phyloP scores from a whole-genome alignment of 2,113 vertebrate species.

The Ornithorhynchus anatinus region DNA sequence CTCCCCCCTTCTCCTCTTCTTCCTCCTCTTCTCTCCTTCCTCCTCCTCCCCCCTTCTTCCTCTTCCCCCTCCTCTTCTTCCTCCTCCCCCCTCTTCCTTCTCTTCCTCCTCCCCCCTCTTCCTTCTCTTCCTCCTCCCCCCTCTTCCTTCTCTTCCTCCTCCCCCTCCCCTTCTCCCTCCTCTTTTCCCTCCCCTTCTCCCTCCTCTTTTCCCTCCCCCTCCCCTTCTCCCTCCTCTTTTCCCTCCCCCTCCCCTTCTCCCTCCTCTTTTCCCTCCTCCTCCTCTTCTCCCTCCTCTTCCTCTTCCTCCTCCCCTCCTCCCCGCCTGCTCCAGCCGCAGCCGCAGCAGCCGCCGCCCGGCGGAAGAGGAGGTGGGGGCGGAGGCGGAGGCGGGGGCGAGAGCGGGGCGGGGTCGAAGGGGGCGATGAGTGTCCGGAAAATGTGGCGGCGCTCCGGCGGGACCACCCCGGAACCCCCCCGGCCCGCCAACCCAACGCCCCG shows the following conservation, averaged over 20 bases:
- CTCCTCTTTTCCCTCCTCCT: neutral
- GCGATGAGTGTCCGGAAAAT: no score
- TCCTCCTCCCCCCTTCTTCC: no score
- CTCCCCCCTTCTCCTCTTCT: neutral
- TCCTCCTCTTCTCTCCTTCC: neutral
- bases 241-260: neutral
- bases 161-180: neutral
- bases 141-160: neutral
- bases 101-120: neutral
- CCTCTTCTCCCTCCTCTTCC: neutral
- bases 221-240: neutral
- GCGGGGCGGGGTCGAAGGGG: no score
- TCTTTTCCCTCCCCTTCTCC: no score
- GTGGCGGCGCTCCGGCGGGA: no score
- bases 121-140: neutral
- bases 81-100: neutral
- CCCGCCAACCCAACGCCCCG: no score
- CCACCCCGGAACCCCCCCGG: no score
- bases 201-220: no score
- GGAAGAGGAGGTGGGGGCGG: no score
- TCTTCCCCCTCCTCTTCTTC: neutral
- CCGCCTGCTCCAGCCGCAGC: no score
- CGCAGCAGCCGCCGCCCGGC: no score
- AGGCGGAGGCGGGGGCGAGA: no score
- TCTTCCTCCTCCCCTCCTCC: neutral